Evolutionary conservation across 2,113 vertebrate species (phyloP).

Genomic region (Oryzias curvinotus): DNA sequence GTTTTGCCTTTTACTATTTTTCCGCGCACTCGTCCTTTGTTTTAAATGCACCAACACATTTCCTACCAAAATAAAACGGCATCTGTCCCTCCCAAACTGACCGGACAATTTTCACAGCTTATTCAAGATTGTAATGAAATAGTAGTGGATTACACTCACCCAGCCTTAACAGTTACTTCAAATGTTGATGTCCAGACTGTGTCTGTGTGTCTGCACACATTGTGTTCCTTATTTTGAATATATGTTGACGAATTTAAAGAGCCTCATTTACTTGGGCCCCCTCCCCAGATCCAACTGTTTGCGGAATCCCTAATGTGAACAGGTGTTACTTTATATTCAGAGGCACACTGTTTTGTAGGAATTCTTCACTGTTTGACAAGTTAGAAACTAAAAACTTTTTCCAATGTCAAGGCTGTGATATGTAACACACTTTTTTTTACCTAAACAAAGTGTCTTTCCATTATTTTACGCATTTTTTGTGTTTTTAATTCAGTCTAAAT

Average conservation of each 20-base stretch:
- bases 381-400: constrained; percentile 25
- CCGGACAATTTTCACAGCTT: constrained; percentile 41
- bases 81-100: constrained; percentile 41
- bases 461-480: too few species aligned
- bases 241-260: constrained; percentile 36
- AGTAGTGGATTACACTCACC: constrained; percentile 2
- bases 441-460: neutral
- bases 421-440: neutral
- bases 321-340: constrained; percentile 65
- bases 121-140: constrained; percentile 45
- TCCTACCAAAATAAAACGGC: constrained; percentile 13
- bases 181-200: constrained; percentile 1
- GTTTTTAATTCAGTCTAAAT: too few species aligned
- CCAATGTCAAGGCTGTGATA: constrained; percentile 33
- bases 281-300: constrained; percentile 3
- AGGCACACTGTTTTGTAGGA: constrained; percentile 4
- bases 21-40: constrained; percentile 3
- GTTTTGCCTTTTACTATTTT: neutral
- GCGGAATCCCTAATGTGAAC: constrained; percentile 35
- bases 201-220: neutral
- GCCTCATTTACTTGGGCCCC: constrained; percentile 26
- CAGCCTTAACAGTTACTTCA: constrained; percentile 4
- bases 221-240: constrained; percentile 18
- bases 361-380: constrained; percentile 22
- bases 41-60: constrained; percentile 15